phyloP scores from a whole-genome alignment of 2,113 vertebrate genomes.

The Saccopteryx leptura region DNA sequence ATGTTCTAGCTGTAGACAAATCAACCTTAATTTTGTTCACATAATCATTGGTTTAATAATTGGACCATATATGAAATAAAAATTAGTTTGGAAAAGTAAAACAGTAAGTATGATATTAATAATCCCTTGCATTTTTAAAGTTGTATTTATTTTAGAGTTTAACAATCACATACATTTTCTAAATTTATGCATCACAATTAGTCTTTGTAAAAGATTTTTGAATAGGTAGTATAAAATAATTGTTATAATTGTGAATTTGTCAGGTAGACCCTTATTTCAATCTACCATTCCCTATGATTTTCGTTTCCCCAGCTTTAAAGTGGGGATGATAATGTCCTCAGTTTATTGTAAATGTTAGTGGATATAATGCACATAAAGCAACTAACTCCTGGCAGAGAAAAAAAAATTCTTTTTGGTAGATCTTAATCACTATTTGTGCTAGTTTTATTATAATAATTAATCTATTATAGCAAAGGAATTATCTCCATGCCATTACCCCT shows the following conservation, averaged over 20 bases:
- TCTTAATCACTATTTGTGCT: background rate
- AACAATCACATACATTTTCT: conserved; percentile 12
- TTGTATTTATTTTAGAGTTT: background rate
- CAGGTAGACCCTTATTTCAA: background rate
- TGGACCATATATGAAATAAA: background rate
- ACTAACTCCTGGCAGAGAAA: conserved; percentile 15
- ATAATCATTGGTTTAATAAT: conserved; percentile 30
- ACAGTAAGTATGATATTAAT: background rate
- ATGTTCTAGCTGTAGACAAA: background rate
- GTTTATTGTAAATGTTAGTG: conserved; percentile 61
- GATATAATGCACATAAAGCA: conserved; percentile 15
- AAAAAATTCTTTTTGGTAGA: background rate
- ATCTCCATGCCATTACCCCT: background rate
- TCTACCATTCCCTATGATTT: background rate
- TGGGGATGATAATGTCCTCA: background rate
- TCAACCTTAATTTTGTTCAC: background rate
- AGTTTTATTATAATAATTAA: background rate
- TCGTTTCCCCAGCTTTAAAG: background rate
- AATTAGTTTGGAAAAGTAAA: background rate
- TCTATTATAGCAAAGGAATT: background rate
- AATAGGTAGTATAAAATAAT: background rate
- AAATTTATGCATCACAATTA: background rate
- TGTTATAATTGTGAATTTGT: background rate
- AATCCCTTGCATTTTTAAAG: background rate
- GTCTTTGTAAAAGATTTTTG: background rate